These are phyloP conservation scores for Lepus oiostolus DNA, from an alignment of 2,797 vertebrate species.

Conservation along the genomic window DNA sequence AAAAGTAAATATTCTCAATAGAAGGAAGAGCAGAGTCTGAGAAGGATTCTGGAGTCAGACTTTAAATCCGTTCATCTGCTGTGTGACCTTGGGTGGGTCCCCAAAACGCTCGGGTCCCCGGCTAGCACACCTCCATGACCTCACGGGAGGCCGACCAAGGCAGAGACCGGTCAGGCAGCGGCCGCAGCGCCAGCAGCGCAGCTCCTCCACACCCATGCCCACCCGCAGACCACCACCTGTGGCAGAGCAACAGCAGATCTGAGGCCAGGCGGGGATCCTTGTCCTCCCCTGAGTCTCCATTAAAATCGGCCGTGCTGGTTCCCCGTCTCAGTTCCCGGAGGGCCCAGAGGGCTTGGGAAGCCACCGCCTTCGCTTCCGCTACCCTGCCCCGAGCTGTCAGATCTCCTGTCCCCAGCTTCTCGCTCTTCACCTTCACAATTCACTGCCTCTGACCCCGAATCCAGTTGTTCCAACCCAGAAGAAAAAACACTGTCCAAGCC, in stretches of 20 bases:
- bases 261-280: too few relatives aligned
- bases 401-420: not conserved
- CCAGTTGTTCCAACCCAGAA: not conserved
- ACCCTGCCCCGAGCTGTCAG: not conserved
- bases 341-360: not conserved
- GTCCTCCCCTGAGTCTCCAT: not conserved
- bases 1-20: not conserved
- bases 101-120: not conserved
- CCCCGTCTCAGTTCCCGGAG: not conserved
- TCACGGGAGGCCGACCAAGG: not conserved
- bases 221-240: not conserved
- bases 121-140: too few relatives aligned
- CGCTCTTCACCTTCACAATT: not conserved
- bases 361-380: not conserved
- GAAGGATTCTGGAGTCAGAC: slow-evolving; percentile 3
- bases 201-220: rapidly evolving
- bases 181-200: not conserved
- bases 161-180: not conserved
- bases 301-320: not conserved
- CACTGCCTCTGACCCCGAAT: not conserved
- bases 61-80: not conserved
- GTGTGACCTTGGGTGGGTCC: not conserved
- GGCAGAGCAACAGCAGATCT: not conserved
- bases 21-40: not conserved
- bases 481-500: not conserved